phyloP scores from a whole-genome alignment of 2,888 invertebrate species.

The Agonopterix heracliana region DNA sequence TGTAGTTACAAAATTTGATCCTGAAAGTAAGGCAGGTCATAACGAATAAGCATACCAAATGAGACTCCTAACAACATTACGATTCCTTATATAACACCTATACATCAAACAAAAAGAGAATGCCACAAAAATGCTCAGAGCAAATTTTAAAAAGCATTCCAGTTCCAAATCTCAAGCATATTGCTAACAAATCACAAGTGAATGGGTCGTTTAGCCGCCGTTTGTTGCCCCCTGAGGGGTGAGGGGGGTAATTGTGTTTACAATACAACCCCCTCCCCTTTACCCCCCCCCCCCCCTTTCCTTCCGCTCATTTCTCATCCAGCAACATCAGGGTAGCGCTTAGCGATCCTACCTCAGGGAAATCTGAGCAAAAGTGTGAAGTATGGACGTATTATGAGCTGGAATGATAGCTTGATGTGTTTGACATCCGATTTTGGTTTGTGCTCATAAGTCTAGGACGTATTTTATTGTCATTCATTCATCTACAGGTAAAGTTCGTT shows the following conservation, averaged over 20 bases:
- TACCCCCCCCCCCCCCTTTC: constrained; percentile 21
- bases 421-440: too few relatives aligned
- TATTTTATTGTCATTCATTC: too few relatives aligned
- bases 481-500: too few relatives aligned
- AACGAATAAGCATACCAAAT: too few relatives aligned
- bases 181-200: constrained; percentile 73
- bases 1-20: too few relatives aligned
- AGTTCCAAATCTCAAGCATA: constrained; percentile 70
- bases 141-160: constrained; percentile 54
- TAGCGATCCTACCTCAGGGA: constrained; percentile 61
- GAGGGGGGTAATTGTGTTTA: constrained; percentile 66
- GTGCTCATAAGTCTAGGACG: too few relatives aligned
- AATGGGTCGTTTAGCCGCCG: constrained; percentile 74
- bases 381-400: constrained; percentile 15
- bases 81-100: too few relatives aligned
- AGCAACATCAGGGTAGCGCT: constrained; percentile 56
- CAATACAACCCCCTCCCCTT: constrained; percentile 45
- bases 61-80: too few relatives aligned
- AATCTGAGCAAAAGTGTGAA: constrained; percentile 45
- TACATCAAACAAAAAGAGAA: too few relatives aligned
- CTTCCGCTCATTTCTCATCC: constrained; percentile 68
- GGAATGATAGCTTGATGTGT: not conserved
- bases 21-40: too few relatives aligned
- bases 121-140: too few relatives aligned
- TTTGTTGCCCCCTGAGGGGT: constrained; percentile 51